A percentile compares a stretch with the other conserved stretches of the same genome.
phyloP scores from a whole-genome alignment of 2,113 vertebrate species.

The Madoqua kirkii region DNA sequence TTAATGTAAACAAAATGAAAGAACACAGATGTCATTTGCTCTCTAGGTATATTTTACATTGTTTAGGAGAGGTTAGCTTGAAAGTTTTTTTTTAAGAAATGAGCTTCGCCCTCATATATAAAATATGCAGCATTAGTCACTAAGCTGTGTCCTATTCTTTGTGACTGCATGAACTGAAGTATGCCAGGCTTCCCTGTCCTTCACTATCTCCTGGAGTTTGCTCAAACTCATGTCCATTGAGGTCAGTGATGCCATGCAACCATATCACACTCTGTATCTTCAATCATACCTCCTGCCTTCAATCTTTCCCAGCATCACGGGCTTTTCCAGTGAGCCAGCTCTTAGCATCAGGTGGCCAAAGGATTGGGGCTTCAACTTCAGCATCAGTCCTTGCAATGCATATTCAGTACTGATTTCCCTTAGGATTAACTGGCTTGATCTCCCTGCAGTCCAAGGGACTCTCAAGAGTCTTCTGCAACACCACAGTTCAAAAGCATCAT shows the following conservation, averaged over 20 bases:
- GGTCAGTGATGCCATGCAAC: not conserved
- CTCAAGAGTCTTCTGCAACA: not conserved
- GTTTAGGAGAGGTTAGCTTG: not conserved
- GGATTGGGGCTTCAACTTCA: not conserved
- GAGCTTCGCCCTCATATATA: not conserved
- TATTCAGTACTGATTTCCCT: not conserved
- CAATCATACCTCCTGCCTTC: not conserved
- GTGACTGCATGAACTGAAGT: not conserved
- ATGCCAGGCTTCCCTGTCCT: not conserved
- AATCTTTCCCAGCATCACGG: not conserved
- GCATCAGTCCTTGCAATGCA: not conserved
- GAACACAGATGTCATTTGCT: not conserved
- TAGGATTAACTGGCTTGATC: not conserved
- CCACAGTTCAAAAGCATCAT: not conserved
- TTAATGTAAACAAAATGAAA: slow-evolving; percentile 6
- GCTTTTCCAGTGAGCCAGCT: not conserved
- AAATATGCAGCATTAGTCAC: not conserved
- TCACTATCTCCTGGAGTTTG: not conserved
- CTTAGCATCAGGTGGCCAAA: not conserved
- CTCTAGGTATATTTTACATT: not conserved
- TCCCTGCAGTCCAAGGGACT: not conserved
- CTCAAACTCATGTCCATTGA: not conserved
- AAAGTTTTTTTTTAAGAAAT: not conserved
- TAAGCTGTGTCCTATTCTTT: not conserved
- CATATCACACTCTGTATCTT: not conserved